These are phyloP conservation scores for Psettodes erumei DNA, from an alignment of 2,113 vertebrate species.

Conservation along the genomic window DNA sequence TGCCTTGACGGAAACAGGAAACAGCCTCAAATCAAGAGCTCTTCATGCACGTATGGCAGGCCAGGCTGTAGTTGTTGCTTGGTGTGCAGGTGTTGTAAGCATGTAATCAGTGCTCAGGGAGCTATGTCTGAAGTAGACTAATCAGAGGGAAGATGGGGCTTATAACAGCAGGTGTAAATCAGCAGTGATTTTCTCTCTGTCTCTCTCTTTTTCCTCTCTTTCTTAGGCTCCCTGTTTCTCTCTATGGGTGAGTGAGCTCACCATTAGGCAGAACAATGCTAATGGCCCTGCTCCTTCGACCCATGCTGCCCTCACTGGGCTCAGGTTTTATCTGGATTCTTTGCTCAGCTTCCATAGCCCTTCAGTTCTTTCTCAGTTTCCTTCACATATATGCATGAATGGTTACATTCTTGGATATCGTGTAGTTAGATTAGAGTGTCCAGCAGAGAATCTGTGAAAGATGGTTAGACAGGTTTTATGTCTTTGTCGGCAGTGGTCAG, in stretches of 20 bases:
- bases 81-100: slow-evolving; percentile 58
- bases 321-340: slow-evolving; percentile 4
- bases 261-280: slow-evolving; percentile 39
- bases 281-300: slow-evolving; percentile 12
- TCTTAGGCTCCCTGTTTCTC: neutral
- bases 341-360: slow-evolving; percentile 2
- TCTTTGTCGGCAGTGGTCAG: neutral
- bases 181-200: slow-evolving; percentile 53
- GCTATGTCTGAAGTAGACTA: slow-evolving; percentile 62
- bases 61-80: slow-evolving; percentile 14
- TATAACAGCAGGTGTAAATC: slow-evolving; percentile 69
- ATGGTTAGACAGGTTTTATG: neutral
- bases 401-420: neutral
- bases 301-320: neutral
- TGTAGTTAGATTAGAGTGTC: slow-evolving; percentile 4
- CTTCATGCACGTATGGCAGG: slow-evolving; percentile 17
- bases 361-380: neutral
- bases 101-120: slow-evolving; percentile 61
- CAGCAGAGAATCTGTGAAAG: slow-evolving; percentile 4
- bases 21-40: slow-evolving; percentile 47
- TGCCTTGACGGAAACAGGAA: slow-evolving; percentile 24
- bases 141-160: slow-evolving; percentile 61
- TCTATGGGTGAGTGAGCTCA: slow-evolving; percentile 45
- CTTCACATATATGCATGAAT: neutral
- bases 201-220: slow-evolving; percentile 3